Conservation (phyloP, 2,797 vertebrate species). For the Melopsittacus undulatus region DNA sequence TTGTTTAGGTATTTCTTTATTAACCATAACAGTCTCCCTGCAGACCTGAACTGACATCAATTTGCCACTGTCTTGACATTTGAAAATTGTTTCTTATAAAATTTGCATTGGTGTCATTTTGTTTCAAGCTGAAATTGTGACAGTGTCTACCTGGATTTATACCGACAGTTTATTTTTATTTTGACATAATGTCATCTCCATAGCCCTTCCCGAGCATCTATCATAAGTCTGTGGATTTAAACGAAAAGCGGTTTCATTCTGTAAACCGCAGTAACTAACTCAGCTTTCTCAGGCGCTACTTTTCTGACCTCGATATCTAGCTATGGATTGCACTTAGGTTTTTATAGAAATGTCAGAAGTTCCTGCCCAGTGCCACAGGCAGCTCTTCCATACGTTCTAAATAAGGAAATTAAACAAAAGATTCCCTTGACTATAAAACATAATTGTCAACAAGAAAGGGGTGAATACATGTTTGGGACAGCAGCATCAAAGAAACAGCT, state of each 20-base stretch:
- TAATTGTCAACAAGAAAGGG: neutral
- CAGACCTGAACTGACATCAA: constrained; percentile 62
- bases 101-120: constrained; percentile 65
- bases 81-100: constrained; percentile 66
- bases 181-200: constrained; percentile 47
- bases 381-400: neutral
- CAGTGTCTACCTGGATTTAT: constrained; percentile 58
- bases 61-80: constrained; percentile 66
- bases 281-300: constrained; percentile 22
- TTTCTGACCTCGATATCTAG: constrained; percentile 45
- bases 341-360: constrained; percentile 30
- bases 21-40: constrained; percentile 33
- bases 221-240: constrained; percentile 22
- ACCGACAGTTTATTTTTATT: constrained; percentile 59
- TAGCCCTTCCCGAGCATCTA: constrained; percentile 33
- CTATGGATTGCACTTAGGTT: constrained; percentile 23
- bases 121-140: constrained; percentile 60
- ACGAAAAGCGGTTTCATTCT: constrained; percentile 26
- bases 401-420: neutral
- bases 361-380: constrained; percentile 16
- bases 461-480: neutral
- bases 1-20: constrained; percentile 45
- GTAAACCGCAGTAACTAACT: constrained; percentile 19
- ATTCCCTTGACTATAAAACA: neutral
- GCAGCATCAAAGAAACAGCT: neutral